phyloP scores from a whole-genome alignment of 2,888 invertebrate genomes.

The Ditula angustiorana region DNA sequence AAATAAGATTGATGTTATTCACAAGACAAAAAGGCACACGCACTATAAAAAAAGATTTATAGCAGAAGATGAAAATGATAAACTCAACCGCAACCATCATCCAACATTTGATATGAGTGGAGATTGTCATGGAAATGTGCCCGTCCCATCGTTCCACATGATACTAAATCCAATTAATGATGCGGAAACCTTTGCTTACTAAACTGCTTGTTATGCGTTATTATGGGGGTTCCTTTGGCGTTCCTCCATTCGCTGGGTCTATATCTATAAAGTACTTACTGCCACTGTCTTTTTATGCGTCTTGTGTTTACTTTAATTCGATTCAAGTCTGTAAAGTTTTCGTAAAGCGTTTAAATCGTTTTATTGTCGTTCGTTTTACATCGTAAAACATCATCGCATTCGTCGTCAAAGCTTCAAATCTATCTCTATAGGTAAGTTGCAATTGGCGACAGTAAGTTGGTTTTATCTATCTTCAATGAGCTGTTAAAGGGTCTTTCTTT shows the following conservation, averaged over 20 bases:
- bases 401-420: no score
- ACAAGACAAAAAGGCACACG: background rate
- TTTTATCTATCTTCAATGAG: background rate
- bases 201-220: conserved; percentile 37
- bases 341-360: no score
- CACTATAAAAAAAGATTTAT: conserved; percentile 1
- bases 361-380: no score
- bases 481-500: background rate
- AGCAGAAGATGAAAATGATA: background rate
- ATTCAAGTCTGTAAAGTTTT: background rate
- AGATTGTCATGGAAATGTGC: conserved; percentile 21
- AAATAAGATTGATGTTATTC: background rate
- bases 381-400: no score
- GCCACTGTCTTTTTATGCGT: conserved; percentile 1
- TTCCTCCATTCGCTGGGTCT: conserved; percentile 7
- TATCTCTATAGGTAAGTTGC: no score
- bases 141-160: conserved; percentile 23
- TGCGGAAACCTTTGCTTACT: conserved; percentile 37
- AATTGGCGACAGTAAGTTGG: background rate
- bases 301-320: no score
- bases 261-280: background rate
- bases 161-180: conserved; percentile 36
- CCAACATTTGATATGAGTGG: conserved; percentile 20
- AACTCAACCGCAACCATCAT: conserved; percentile 11
- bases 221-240: conserved; percentile 20